These are phyloP conservation scores for Phoxinus phoxinus DNA, from an alignment of 2,113 vertebrate genomes.

Conservation along the genomic window DNA sequence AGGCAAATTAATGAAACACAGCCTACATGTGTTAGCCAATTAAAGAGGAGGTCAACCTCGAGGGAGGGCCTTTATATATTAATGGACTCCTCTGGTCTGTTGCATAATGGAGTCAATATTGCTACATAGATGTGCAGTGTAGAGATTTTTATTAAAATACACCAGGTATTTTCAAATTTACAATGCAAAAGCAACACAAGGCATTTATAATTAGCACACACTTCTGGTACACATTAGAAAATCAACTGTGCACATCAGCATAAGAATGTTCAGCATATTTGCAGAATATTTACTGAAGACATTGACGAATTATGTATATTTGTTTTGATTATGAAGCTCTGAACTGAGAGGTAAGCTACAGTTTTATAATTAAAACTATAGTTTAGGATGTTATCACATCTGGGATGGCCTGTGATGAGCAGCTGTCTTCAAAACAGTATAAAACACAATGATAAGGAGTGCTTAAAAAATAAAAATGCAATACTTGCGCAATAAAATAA, in stretches of 20 bases:
- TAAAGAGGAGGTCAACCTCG: constrained; percentile 50
- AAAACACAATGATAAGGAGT: neutral
- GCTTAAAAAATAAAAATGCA: neutral
- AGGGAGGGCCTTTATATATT: constrained; percentile 51
- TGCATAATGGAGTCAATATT: constrained; percentile 51
- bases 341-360: neutral
- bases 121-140: constrained; percentile 33
- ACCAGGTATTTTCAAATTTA: neutral
- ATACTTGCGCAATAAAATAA: neutral
- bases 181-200: neutral
- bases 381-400: neutral
- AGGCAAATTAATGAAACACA: constrained; percentile 52
- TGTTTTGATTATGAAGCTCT: neutral
- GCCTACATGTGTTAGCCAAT: constrained; percentile 47
- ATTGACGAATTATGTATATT: neutral
- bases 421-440: neutral
- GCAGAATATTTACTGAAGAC: neutral
- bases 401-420: neutral
- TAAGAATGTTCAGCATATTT: neutral
- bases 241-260: neutral
- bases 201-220: neutral
- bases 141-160: neutral
- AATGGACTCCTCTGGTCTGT: constrained; percentile 50
- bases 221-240: neutral
- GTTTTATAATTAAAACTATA: neutral